phyloP scores from a whole-genome alignment of 53 echinoderm and acorn worm genomes.

The Actinopyga echinites region DNA sequence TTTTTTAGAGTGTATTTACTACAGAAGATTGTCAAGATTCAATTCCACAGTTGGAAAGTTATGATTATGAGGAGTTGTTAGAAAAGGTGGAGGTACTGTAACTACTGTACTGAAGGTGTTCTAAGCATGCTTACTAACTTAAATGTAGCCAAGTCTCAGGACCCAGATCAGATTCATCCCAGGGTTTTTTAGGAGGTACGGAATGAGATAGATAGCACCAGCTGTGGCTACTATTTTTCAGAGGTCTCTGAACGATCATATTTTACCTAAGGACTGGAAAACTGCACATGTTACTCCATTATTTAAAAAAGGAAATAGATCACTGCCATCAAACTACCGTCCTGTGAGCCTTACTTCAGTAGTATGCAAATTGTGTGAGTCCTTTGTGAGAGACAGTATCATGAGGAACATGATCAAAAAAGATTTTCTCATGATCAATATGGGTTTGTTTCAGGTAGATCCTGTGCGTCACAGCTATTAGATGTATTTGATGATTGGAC shows the following conservation, averaged over 20 bases:
- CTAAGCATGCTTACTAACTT: neutral
- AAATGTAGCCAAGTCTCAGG: neutral
- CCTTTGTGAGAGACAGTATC: neutral
- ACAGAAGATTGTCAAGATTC: neutral
- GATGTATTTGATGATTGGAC: constrained; percentile 17
- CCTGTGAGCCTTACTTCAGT: constrained; percentile 16
- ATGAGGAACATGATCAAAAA: neutral
- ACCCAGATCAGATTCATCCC: neutral
- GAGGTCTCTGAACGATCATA: neutral
- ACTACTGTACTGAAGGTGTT: neutral
- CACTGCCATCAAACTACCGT: constrained; percentile 11
- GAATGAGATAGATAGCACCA: neutral
- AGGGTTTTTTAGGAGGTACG: neutral
- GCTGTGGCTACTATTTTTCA: neutral
- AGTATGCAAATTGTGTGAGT: neutral
- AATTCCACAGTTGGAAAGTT: neutral
- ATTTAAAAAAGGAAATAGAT: constrained; percentile 20
- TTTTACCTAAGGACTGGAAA: constrained; percentile 14
- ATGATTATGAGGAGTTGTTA: neutral
- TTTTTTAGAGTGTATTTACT: constrained; percentile 21
- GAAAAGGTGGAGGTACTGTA: too few species aligned
- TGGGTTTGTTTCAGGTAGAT: neutral
- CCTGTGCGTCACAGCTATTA: neutral
- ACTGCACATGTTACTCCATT: neutral
- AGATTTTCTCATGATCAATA: too few species aligned